Base-by-base conservation (phyloP, 2,797 vertebrate genomes). In the Pyrocephalus nanus region DNA sequence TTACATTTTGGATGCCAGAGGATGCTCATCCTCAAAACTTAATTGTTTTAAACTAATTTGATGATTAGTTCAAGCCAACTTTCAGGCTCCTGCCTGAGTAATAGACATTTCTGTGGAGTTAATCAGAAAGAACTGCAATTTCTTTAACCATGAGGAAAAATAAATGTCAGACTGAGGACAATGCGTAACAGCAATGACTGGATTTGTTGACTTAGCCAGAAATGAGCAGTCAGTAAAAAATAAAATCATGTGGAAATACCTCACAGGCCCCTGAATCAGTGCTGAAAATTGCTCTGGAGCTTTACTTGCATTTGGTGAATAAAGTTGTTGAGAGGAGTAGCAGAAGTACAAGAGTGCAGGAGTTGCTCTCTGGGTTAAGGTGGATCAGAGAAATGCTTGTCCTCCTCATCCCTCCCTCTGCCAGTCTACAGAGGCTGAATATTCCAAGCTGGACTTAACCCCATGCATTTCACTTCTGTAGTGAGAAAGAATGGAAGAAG, bases 131-230 rank as follows among this genome's bases (percentile, higher is more conserved):
- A 94, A 71, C 34, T 92, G 69, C 42, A 85, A n/a, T 87, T 86
- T 70, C 71, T 93, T 90, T 76, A 71, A 92, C 47, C 15, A 38
- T 71, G 66, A 86, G 65, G 65, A 74, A 71, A 95, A 94, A 84
- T 76, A 90, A 70, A 80, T 81, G 60, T 74, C 45, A 67, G 69
- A 40, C 67, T 40, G 42, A 95, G 83, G 74, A 94, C 91, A 94
- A 74, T 74, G 34, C 69, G 88, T 95, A 87, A 92, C 86, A 95
- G 80, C 72, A 79, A 27, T 87, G 88, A 93, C 86, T 88, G 64
- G 47, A 15, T 90, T 71, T 88, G 53, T 95, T 93, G 95, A 70
- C 42, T 90, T 95, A 94, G 61, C 45, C 67, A 90, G 71, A 95
- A 94, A 85, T 71, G 70, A 0, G 0, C 72, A 71, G 45, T 36